Conservation (phyloP, 2,797 vertebrate species). For the Pagetopsis macropterus region DNA sequence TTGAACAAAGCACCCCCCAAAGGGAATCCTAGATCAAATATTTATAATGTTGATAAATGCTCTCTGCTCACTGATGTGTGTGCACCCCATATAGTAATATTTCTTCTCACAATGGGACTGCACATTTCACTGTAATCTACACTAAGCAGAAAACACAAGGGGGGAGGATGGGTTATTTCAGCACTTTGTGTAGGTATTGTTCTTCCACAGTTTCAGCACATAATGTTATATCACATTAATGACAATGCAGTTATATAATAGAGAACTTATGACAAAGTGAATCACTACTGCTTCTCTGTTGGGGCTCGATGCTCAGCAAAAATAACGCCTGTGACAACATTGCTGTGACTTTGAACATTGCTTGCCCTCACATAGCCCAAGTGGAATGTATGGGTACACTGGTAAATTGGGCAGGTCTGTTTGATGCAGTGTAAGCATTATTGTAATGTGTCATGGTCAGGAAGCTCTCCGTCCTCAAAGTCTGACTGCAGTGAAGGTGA, state of each 20-base stretch:
- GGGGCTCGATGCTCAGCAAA: conserved; percentile 35
- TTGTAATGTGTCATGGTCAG: conserved; percentile 72
- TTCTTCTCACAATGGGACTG: conserved; percentile 44
- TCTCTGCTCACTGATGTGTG: conserved; percentile 41
- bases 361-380: conserved; percentile 31
- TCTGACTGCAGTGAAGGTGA: conserved; percentile 59
- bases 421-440: conserved; percentile 76
- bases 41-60: conserved; percentile 67
- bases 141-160: conserved; percentile 18
- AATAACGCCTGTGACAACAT: conserved; percentile 41
- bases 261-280: conserved; percentile 24
- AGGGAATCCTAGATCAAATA: conserved; percentile 70
- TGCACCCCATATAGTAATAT: conserved; percentile 25
- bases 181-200: background rate
- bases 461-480: conserved; percentile 63
- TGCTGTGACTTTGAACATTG: conserved; percentile 65
- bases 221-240: conserved; percentile 1
- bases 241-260: conserved; percentile 22
- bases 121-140: conserved; percentile 27
- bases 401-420: conserved; percentile 60
- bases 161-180: background rate
- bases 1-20: conserved; percentile 62
- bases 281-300: conserved; percentile 12
- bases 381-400: conserved; percentile 64
- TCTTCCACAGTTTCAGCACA: background rate